phyloP scores from a whole-genome alignment of 2,888 invertebrate genomes.

The Euplexia lucipara region DNA sequence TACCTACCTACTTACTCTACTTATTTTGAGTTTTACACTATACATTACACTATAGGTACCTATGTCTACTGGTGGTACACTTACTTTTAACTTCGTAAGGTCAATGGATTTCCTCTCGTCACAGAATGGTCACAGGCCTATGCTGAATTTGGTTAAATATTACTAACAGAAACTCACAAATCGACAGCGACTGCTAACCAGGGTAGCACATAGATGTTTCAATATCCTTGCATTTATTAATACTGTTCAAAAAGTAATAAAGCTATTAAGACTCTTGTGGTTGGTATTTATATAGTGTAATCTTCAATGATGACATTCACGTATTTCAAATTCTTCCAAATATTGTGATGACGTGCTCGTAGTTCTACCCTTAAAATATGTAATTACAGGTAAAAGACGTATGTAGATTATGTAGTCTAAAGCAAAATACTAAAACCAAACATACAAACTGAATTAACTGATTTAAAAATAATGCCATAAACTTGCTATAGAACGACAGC shows the following conservation, averaged over 20 bases:
- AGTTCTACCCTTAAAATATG: background rate
- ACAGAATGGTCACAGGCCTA: background rate
- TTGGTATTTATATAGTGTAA: background rate
- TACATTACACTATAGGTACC: too few species aligned
- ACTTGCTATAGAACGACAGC: background rate
- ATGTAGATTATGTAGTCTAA: background rate
- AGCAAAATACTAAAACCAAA: background rate
- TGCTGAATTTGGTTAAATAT: too few species aligned
- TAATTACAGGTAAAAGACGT: too few species aligned
- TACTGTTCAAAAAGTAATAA: background rate
- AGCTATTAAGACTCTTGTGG: background rate
- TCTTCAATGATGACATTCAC: conserved; percentile 11
- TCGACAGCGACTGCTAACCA: too few species aligned
- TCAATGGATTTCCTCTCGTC: background rate
- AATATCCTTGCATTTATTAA: background rate
- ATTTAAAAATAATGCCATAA: background rate
- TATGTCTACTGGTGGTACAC: too few species aligned
- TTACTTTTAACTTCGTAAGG: background rate
- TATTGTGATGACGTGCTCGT: conserved; percentile 6
- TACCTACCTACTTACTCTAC: too few species aligned
- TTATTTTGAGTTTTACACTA: background rate
- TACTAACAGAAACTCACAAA: too few species aligned
- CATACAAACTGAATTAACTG: background rate
- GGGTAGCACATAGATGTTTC: background rate
- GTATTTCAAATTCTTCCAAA: conserved; percentile 26